phyloP scores from a whole-genome alignment of 2,113 vertebrate genomes.

The Tautogolabrus adspersus region DNA sequence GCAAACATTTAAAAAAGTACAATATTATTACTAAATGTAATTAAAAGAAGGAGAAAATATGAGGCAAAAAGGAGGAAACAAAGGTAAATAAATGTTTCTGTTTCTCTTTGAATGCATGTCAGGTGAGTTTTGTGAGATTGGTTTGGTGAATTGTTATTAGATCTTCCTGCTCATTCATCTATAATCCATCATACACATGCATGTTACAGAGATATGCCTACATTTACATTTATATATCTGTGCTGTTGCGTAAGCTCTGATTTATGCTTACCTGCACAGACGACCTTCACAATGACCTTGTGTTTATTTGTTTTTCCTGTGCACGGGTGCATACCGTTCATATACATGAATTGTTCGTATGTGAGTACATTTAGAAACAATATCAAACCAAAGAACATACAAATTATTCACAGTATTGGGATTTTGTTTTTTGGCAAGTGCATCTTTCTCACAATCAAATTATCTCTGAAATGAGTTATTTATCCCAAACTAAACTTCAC shows the following conservation, averaged over 20 bases:
- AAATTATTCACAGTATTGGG: background rate
- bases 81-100: no score
- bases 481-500: background rate
- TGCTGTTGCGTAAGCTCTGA: background rate
- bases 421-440: background rate
- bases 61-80: background rate
- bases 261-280: conserved; percentile 18
- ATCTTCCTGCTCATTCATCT: background rate
- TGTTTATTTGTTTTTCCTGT: background rate
- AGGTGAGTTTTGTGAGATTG: background rate
- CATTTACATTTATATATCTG: background rate
- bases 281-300: conserved; percentile 11
- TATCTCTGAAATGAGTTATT: conserved; percentile 4
- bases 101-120: background rate
- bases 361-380: background rate
- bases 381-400: background rate
- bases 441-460: conserved; percentile 3
- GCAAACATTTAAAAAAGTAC: no score
- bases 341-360: background rate
- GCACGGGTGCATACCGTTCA: background rate
- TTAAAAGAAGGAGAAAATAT: background rate
- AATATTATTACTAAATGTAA: no score
- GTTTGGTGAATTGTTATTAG: background rate
- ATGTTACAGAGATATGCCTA: background rate
- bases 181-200: background rate